Evolutionary conservation across 2,797 vertebrate genomes (phyloP), one percentile per base, ranked within the genome.

Genomic region (Antrozous pallidus): DNA sequence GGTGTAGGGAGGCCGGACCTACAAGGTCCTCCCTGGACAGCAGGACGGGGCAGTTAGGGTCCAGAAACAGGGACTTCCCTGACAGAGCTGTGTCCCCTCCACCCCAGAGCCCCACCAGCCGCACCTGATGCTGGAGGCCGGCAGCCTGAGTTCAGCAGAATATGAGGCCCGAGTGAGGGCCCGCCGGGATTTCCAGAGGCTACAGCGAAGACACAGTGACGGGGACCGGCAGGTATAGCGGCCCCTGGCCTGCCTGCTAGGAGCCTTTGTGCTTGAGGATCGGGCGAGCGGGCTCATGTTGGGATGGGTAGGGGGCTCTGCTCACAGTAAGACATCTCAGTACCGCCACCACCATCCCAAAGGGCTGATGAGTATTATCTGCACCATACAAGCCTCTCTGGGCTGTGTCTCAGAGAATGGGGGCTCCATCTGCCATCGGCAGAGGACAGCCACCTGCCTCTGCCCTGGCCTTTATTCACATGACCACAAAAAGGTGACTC

Each of bases 21-120:
- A 10, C 73, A 75, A 11, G 83, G 31, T 40, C 65, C 80, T 71
- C 56, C 45, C 20, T 11, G 38, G 45, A 77, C 38, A 14, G 40
- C 47, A 65, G 83, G n/a, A 20, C 33, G 42, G 42, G 33, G 6
- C 6, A 56, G n/a, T 26, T 73, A 61, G 79, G 49, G 18, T 20
- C 73, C 87, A 78, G 65, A 82, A 42, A 12, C 2, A 16, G 13
- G 69, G 42, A 26, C 18, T 84, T 31, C 38, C n/a, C 63, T 70
- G 28, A 58, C 2, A 17, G 58, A 69, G 36, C 45, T 67, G 36
- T 77, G 22, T 71, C 40, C n/a, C 47, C 40, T 88, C 2, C 2
- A 31, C 42, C 24, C 5, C 93, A 99, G 99, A 99, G 96, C 99
- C 99, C 80, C 99, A 99, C 97, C 98, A 97, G 86, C 99, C 99